Evolutionary conservation across 2,113 vertebrate genomes (phyloP), one percentile per base, ranked within the genome.

Genomic region (Vulpes ferrilata): DNA sequence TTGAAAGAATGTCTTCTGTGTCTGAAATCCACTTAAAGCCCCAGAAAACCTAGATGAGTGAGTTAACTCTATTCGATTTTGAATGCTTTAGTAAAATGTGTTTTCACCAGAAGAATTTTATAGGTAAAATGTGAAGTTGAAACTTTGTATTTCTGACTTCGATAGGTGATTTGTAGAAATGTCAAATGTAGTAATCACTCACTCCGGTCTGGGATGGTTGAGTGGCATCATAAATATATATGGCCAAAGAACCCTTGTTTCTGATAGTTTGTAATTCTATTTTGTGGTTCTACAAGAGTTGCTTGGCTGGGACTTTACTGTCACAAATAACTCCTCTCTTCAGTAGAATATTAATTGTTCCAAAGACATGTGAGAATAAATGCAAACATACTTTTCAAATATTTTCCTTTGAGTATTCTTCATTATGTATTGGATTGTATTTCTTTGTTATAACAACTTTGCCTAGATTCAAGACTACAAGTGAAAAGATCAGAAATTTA

Each of bases 1-100:
- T 65, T 51, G 82, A 97, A 97, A 88, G 67, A 96, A 55, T 48
- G 62, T 57, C 30, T 94, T 96, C 43, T 89, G 64, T 80, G 7
- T 65, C 92, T 89, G 48, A 83, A 76, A 87, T 96, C 53, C 67
- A 67, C 35, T 62, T 27, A 82, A 76, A 87, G 32, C 4, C 22
- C 35, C 35, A 55, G 32, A 59, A 83, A 96, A 57, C 43, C 30
- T 84, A 71, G 25, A 78, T 53, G n/a, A 91, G 38, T 11, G 67
- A 51, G 57, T 48, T 60, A 83, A 43, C 8, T 65, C 65, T 74
- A 11, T 57, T 93, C 65, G 27, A 27, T 9, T 78, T 78, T 11
- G 23, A 91, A 59, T 73, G 60, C 48, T 53, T 92, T 64, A 43
- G 25, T 38, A 64, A 88, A 88, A 69, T 25, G 5, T 60, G 38